Percentiles rank a stretch among this genome's conserved stretches.
Evolutionary conservation across 2,113 vertebrate genomes (phyloP).

Genomic region (Eolophus roseicapilla): DNA sequence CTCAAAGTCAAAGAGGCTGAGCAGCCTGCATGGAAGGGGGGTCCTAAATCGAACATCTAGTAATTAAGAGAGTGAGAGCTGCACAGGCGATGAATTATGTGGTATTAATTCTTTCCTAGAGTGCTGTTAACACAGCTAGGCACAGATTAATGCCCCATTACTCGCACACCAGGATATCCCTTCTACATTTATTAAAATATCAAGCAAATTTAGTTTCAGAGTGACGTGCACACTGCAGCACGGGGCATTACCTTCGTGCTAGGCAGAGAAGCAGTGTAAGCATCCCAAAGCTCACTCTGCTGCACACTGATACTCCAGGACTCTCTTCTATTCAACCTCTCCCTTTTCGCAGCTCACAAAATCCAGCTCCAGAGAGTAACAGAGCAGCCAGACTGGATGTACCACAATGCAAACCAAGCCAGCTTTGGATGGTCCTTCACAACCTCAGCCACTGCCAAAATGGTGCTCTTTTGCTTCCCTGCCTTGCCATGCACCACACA

Average conservation of each 20-base stretch:
- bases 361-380: not conserved
- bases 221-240: fast-evolving
- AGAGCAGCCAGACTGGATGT: not conserved
- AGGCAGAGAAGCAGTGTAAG: fast-evolving
- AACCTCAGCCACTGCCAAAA: not conserved
- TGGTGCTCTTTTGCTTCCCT: not conserved
- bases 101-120: not conserved
- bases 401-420: not conserved
- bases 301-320: fast-evolving
- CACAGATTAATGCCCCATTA: constrained; percentile 49
- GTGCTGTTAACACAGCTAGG: constrained; percentile 42
- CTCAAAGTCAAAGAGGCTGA: not conserved
- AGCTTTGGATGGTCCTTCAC: not conserved
- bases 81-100: not conserved
- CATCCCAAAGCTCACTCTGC: fast-evolving
- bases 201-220: constrained; percentile 29
- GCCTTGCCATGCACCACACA: not conserved
- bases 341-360: not conserved
- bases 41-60: not conserved
- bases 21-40: not conserved
- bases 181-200: constrained; percentile 44
- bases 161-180: not conserved
- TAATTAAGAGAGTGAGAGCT: constrained; percentile 2
- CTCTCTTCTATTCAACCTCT: not conserved
- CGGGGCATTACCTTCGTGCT: fast-evolving